Conservation (phyloP, 2,888 invertebrate genomes). For the Hyposoter dolosus region DNA sequence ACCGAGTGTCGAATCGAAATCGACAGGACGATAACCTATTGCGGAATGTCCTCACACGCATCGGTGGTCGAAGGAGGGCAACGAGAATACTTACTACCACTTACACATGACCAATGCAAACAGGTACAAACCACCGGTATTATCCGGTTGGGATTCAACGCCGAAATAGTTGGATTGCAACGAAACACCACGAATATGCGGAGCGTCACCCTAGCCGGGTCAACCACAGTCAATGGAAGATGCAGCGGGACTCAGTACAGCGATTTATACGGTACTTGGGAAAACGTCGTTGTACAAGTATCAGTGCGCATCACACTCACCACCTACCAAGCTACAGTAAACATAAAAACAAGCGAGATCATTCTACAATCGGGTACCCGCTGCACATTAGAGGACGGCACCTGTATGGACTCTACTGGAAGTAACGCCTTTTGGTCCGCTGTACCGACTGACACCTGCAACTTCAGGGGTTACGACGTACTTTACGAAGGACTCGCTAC, state of each 20-base stretch:
- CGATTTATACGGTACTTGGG: slow-evolving; percentile 64
- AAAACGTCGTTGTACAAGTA: slow-evolving; percentile 49
- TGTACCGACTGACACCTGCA: slow-evolving; percentile 32
- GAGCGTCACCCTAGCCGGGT: slow-evolving; percentile 28
- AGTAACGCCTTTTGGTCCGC: slow-evolving; percentile 38
- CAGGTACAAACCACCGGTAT: slow-evolving; percentile 14
- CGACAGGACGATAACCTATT: slow-evolving; percentile 52
- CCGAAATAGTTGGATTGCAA: slow-evolving; percentile 18
- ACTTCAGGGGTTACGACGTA: slow-evolving; percentile 21
- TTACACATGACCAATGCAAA: slow-evolving; percentile 29
- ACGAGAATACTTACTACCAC: slow-evolving; percentile 10
- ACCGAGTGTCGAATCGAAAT: slow-evolving; percentile 61
- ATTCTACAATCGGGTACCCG: neutral
- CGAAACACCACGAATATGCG: slow-evolving; percentile 4
- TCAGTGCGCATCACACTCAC: slow-evolving; percentile 5
- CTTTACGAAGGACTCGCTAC: slow-evolving; percentile 45
- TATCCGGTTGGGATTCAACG: slow-evolving; percentile 15
- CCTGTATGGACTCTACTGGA: neutral
- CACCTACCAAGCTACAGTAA: neutral
- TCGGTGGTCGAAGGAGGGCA: slow-evolving; percentile 39
- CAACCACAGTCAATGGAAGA: slow-evolving; percentile 23
- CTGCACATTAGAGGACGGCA: neutral
- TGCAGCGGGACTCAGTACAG: slow-evolving; percentile 64
- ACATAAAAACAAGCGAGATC: neutral
- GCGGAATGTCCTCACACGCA: slow-evolving; percentile 60